Evolutionary conservation across 2,888 invertebrate species (phyloP).

Genomic region (Himalopsyche japonica): DNA sequence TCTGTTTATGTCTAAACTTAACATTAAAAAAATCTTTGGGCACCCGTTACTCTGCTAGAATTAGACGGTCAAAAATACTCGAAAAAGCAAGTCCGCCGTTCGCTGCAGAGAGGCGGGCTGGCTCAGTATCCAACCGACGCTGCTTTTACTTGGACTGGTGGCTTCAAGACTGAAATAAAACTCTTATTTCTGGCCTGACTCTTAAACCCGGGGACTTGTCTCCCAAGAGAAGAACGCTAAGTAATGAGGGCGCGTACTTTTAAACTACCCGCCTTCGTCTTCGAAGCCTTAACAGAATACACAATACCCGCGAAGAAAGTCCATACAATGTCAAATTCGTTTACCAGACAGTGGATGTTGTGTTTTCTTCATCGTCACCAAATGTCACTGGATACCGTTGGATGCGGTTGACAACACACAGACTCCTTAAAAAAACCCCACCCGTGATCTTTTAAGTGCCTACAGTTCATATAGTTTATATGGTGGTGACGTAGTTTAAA

Average conservation of each 20-base stretch:
- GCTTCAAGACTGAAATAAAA: constrained; percentile 57
- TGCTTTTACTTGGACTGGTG: constrained; percentile 25
- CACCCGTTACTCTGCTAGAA: constrained; percentile 44
- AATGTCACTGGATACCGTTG: background rate
- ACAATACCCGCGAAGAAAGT: background rate
- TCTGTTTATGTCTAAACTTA: constrained; percentile 59
- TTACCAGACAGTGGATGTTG: background rate
- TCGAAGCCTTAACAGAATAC: constrained; percentile 6
- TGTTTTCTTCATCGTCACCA: background rate
- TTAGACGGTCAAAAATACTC: constrained; percentile 60
- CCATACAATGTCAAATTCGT: constrained; percentile 2
- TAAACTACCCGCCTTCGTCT: constrained; percentile 1
- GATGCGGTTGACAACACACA: background rate
- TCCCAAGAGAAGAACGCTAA: background rate
- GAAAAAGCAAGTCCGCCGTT: constrained; percentile 53
- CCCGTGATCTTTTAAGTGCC: background rate
- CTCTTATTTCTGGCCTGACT: constrained; percentile 52
- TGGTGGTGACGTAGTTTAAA: background rate
- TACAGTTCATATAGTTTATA: background rate
- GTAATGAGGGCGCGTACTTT: background rate
- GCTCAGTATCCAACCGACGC: constrained; percentile 35
- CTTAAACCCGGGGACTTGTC: constrained; percentile 17
- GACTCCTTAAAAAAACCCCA: background rate
- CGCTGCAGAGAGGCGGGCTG: constrained; percentile 29
- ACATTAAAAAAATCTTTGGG: constrained; percentile 47